Evolutionary conservation across 2,113 vertebrate species (phyloP), one percentile per base, ranked within the genome.

Genomic region (Guaruba guarouba): DNA sequence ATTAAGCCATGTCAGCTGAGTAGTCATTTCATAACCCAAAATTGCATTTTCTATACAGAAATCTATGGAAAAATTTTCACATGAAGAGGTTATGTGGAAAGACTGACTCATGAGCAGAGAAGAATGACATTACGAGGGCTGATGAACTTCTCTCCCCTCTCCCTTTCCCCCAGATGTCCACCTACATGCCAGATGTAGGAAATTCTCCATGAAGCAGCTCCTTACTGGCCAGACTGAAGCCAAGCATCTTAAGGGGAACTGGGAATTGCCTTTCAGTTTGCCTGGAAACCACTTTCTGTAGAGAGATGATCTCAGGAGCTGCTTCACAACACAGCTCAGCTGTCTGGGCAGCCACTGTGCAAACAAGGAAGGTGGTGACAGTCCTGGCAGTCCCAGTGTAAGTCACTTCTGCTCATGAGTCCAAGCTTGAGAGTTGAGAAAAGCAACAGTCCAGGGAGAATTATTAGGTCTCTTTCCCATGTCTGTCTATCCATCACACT

Each of bases 111-210:
- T 33, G 62, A 85, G 35, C 9, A 11, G 55, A 76, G 57, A 87
- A 85, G 43, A 96, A 92, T 29, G 48, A 88, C 71, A 88, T 68
- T 76, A 64, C 17, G 41, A 90, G 39, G 29, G 39, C 63, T 82
- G 41, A 48, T 80, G 63, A 93, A 62, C 82, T 73, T 73, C 87
- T 75, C 43, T 82, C 75, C 75, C 35, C 2, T 1, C 5, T 80
- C 41, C 27, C 10, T 54, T 77, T 73, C 43, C 54, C 92, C 68
- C 55, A 90, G 46, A 90, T 64, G 75, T 90, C 71, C 88, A 92
- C 68, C 94, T 92, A 95, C 79, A 2, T 82, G 86, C 67, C 90
- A 93, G 88, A 95, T 92, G 96, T 52, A 93, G 83, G 29, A 82
- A 96, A 82, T 39, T 93, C 75, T 75, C 70, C 74, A 82, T 5